Evolutionary conservation across 2,797 vertebrate genomes (phyloP), one percentile per base, ranked within the genome.

Genomic region (Alca torda): DNA sequence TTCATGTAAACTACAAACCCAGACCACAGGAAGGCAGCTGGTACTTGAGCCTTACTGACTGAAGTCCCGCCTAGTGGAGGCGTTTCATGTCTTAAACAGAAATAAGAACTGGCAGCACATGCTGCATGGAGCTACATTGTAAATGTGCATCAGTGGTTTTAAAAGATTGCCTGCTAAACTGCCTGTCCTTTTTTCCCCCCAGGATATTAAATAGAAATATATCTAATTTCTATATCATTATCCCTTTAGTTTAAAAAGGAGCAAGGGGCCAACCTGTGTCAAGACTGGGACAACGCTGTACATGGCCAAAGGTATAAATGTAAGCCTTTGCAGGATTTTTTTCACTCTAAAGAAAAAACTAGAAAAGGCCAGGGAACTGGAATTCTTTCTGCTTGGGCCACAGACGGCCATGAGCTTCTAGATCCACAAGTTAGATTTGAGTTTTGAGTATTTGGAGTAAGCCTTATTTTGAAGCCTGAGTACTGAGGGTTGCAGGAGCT

Each of bases 301-400:
- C 0, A 0, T 41, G 9, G 23, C 20, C 14, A 11, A 37, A 56
- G 18, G 4, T 79, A 57, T 5, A 37, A 82, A 60, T 0, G 0
- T 15, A 20, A 82, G 6, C 5, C 7, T 79, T 53, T 3, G 6
- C 11, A 70, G 23, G 16, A 19, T 25, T 80, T 85, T 33, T 61
- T 70, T 50, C 26, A 33, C 25, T 53, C 6, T 35, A 6, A 81
- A 54, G 35, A 28, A 56, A 63, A 64, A 90, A 41, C 9, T 20
- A 53, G 28, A 68, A 50, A 31, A 53, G 20, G 6, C 6, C 14
- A 11, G 13, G 41, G 33, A 86, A 21, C 7, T 46, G 13, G 11
- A 86, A 24, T 8, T 31, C 39, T 30, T 72, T 13, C 6, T 57
- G 12, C 10, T 33, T 57, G 37, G 45, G 18, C 37, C 24, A 14